Evolutionary conservation across 2,888 invertebrate species (phyloP).

Genomic region (Drosophila pseudotakahashii): DNA sequence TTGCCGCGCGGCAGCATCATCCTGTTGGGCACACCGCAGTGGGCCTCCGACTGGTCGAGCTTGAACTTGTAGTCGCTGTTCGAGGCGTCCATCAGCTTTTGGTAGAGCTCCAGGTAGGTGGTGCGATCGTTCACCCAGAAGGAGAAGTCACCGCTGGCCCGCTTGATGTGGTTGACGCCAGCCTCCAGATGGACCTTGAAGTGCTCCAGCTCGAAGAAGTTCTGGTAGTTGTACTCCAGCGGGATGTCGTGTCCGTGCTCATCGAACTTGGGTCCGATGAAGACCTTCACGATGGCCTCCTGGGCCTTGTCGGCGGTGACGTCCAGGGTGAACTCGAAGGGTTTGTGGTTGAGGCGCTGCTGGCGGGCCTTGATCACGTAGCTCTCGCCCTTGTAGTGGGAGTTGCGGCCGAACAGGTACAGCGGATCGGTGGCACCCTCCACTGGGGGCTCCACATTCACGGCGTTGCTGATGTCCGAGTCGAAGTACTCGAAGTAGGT

Average conservation of each 20-base stretch:
- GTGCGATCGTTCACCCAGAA: slow-evolving; percentile 88
- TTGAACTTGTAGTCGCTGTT: slow-evolving; percentile 85
- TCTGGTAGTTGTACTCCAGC: slow-evolving; percentile 87
- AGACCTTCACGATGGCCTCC: slow-evolving; percentile 88
- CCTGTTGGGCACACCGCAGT: slow-evolving; percentile 87
- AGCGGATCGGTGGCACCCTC: slow-evolving; percentile 66
- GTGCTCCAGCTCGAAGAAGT: slow-evolving; percentile 88
- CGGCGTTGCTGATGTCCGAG: slow-evolving; percentile 86
- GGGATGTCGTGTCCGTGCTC: slow-evolving; percentile 85
- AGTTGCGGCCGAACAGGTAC: slow-evolving; percentile 80
- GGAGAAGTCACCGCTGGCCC: slow-evolving; percentile 88
- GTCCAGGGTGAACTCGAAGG: slow-evolving; percentile 87
- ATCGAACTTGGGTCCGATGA: slow-evolving; percentile 89
- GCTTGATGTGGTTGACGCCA: slow-evolving; percentile 86
- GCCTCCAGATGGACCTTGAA: slow-evolving; percentile 87
- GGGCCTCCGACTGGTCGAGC: slow-evolving; percentile 85
- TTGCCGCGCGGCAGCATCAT: slow-evolving; percentile 88
- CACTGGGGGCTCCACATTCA: slow-evolving; percentile 83
- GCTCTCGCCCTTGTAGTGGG: slow-evolving; percentile 80
- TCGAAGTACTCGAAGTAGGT: slow-evolving; percentile 90
- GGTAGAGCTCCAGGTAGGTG: slow-evolving; percentile 84
- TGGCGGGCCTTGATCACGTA: slow-evolving; percentile 86
- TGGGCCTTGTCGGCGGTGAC: slow-evolving; percentile 86
- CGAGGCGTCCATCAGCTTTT: slow-evolving; percentile 85
- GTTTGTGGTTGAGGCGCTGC: slow-evolving; percentile 88